A percentile compares a stretch with the other conserved stretches of the same genome.
These are phyloP conservation scores for Echinometra lucunter DNA, from an alignment of 53 echinoderm and acorn worm species.

Conservation along the genomic window DNA sequence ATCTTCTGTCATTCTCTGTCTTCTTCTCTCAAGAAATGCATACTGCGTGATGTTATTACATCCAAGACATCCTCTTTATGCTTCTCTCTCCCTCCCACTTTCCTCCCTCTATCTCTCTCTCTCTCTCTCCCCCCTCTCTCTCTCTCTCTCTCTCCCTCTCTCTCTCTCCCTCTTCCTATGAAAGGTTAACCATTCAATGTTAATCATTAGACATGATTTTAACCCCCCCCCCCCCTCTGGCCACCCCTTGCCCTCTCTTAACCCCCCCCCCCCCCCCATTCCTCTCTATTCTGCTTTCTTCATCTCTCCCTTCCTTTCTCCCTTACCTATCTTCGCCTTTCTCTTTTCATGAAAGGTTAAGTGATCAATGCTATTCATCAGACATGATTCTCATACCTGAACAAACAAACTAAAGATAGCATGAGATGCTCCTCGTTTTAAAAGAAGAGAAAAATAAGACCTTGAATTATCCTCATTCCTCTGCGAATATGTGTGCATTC, in stretches of 20 bases:
- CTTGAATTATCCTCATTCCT: not conserved
- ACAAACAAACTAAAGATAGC: conserved; percentile 11
- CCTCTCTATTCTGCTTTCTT: not conserved
- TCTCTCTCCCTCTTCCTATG: not conserved
- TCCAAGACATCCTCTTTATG: too few species aligned
- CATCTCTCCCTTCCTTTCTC: not conserved
- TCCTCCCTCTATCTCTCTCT: not conserved
- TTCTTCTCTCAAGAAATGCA: too few species aligned
- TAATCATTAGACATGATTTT: not conserved
- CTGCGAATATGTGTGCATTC: not conserved
- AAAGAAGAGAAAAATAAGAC: not conserved
- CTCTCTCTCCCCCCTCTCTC: not conserved
- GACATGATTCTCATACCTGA: conserved; percentile 44
- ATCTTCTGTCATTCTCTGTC: not conserved
- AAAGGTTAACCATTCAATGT: not conserved
- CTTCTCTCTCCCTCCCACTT: too few species aligned
- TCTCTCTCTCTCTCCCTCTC: not conserved
- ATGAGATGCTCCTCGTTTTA: not conserved
- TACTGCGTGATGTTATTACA: too few species aligned
- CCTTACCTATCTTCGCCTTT: too few species aligned
- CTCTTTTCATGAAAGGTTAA: conserved; percentile 1
- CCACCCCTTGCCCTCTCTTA: not conserved
- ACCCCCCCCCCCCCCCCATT: not conserved
- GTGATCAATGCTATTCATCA: conserved; percentile 23
- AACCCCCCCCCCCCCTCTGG: not conserved